Evolutionary conservation across 2,797 vertebrate genomes (phyloP).

Genomic region (Sciaenops ocellatus): DNA sequence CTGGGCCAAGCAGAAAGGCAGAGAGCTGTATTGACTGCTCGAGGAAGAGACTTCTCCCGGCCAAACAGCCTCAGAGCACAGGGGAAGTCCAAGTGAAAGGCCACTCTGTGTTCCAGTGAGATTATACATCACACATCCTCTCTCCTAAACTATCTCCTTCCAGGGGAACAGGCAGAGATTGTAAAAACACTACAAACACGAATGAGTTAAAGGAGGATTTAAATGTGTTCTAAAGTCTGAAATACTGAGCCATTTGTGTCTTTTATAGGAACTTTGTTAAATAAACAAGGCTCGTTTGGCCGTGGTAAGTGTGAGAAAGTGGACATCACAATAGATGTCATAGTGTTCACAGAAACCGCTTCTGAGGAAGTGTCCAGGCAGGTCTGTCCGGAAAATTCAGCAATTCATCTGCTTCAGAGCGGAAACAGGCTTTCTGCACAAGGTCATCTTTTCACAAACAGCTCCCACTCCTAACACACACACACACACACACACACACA

Average conservation of each 20-base stretch:
- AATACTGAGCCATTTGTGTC: slow-evolving; percentile 18
- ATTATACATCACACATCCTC: slow-evolving; percentile 78
- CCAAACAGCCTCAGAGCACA: slow-evolving; percentile 57
- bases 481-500: too few relatives aligned
- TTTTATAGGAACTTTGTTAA: slow-evolving; percentile 6
- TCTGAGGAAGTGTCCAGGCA: slow-evolving; percentile 78
- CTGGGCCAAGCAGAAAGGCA: slow-evolving; percentile 36
- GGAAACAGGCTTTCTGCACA: slow-evolving; percentile 81
- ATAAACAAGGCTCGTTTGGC: slow-evolving; percentile 31
- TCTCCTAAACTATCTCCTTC: slow-evolving; percentile 54
- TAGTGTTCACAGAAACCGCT: slow-evolving; percentile 43
- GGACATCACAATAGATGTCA: slow-evolving; percentile 52
- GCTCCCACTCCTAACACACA: slow-evolving; percentile 21
- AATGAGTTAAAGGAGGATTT: slow-evolving; percentile 19
- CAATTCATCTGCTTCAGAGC: slow-evolving; percentile 75
- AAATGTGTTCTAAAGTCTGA: not conserved
- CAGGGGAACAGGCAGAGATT: slow-evolving; percentile 17
- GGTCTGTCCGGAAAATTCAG: slow-evolving; percentile 75
- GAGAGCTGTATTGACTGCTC: slow-evolving; percentile 51
- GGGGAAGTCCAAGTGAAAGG: slow-evolving; percentile 79
- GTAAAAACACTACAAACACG: slow-evolving; percentile 22
- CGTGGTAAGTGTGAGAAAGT: slow-evolving; percentile 49
- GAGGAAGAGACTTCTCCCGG: slow-evolving; percentile 43
- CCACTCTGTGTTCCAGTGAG: slow-evolving; percentile 71
- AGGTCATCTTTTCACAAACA: slow-evolving; percentile 79